Evolutionary conservation across 2,113 vertebrate species (phyloP), one percentile per base, ranked within the genome.

Genomic region (Aramus guarauna): DNA sequence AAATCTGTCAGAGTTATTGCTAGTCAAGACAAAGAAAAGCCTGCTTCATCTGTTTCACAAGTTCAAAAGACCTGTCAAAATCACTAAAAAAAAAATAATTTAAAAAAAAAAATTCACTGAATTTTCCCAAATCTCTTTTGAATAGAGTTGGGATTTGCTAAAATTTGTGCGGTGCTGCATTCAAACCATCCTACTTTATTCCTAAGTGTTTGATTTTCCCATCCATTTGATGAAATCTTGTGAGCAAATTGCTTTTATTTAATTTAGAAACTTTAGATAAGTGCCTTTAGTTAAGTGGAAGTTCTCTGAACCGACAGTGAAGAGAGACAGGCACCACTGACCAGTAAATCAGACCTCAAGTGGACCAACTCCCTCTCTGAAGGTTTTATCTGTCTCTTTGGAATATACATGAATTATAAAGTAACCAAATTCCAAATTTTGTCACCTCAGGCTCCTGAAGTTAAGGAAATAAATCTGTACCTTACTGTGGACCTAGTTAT

Each of bases 401-500:
- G 73, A 77, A 79, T 86, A 63, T 9, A 81, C 2, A 52, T 11
- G 26, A 59, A 86, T 71, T 94, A 86, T 47, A 75, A 96, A 95
- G 64, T 78, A 48, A 26, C 64, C 59, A 14, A 67, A 71, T 86
- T 84, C 29, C 23, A 11, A 62, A 9, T 50, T 67, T 74, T 96
- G 76, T 87, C 80, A 89, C 89, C 73, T 91, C 69, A 17, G n/a
- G 68, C 94, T 95, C 85, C 47, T 87, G 81, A 94, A 69, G 83
- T 80, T 81, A 92, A 88, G 73, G 55, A 86, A 95, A 89, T 81
- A 77, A 86, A 86, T 86, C 80, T 89, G 39, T 81, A 50, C 72
- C 77, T 91, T 82, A 72, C 43, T 87, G 56, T 79, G 93, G 93
- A 96, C 96, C 96, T 93, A 95, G 66, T 94, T 97, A 96, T 93